Evolutionary conservation across 2,797 vertebrate species (phyloP).

Genomic region (Falco cherrug): DNA sequence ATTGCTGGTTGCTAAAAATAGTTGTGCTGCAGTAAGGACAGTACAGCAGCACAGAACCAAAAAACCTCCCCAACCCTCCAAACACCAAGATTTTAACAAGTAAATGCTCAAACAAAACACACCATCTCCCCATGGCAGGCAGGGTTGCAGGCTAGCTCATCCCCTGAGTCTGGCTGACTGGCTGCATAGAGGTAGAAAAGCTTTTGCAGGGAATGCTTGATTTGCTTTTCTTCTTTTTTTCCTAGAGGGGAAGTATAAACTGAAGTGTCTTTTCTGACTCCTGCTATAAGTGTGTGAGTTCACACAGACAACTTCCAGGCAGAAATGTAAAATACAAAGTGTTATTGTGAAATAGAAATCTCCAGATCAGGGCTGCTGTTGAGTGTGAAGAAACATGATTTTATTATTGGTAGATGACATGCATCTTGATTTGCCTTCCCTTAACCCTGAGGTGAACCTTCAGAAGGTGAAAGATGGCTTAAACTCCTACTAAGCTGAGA

Average conservation of each 20-base stretch:
- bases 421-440: not conserved
- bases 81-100: not conserved
- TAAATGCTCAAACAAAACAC: not conserved
- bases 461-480: not conserved
- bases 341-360: not conserved
- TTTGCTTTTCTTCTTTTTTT: not conserved
- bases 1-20: constrained; percentile 30
- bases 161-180: not conserved
- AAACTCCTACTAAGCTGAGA: not conserved
- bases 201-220: not conserved
- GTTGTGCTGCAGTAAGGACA: not conserved
- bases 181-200: not conserved
- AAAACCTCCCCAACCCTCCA: not conserved
- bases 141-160: not conserved
- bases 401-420: not conserved
- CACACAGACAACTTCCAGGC: not conserved
- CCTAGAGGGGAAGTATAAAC: not conserved
- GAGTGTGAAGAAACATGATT: not conserved
- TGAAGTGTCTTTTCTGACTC: not conserved
- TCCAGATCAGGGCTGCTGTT: not conserved
- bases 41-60: not conserved
- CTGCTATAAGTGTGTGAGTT: not conserved
- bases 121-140: not conserved
- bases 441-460: not conserved
- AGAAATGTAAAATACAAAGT: not conserved